Conservation (phyloP, 2,888 invertebrate species). For the Melanotus villosus region DNA sequence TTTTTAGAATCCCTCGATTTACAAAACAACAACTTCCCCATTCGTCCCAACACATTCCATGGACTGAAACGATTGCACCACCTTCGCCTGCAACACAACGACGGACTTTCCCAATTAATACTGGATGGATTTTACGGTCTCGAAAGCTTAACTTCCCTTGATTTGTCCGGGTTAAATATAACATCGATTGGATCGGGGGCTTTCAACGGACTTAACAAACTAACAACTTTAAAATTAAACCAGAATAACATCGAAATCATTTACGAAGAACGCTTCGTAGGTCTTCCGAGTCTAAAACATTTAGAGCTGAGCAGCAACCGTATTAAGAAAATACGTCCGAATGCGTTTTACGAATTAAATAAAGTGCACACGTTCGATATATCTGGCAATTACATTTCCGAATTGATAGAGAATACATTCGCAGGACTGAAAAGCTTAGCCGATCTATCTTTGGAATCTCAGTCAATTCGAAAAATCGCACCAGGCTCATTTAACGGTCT, state of each 20-base stretch:
- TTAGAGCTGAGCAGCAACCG: conserved; percentile 34
- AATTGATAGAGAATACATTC: conserved; percentile 17
- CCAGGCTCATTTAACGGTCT: conserved; percentile 3
- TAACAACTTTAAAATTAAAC: conserved; percentile 29
- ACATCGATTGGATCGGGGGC: conserved; percentile 3
- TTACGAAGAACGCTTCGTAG: conserved; percentile 4
- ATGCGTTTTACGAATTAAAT: conserved; percentile 28
- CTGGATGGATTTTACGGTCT: conserved; percentile 28
- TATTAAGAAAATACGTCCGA: conserved; percentile 9
- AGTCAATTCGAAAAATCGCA: conserved; percentile 16
- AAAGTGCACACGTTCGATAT: not conserved
- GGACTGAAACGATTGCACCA: conserved; percentile 11
- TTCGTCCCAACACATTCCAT: conserved; percentile 4
- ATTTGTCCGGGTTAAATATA: conserved; percentile 14
- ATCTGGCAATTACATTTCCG: not conserved
- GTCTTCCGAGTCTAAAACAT: conserved; percentile 25
- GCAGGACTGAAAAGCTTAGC: conserved; percentile 10
- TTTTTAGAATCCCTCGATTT: not conserved
- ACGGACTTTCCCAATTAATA: not conserved
- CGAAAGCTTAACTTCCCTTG: not conserved
- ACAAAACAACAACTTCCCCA: conserved; percentile 7
- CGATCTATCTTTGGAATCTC: conserved; percentile 9
- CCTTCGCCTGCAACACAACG: not conserved
- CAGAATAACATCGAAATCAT: conserved; percentile 27
- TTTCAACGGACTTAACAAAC: conserved; percentile 17